Evolutionary conservation across 2,888 invertebrate genomes (phyloP).

Genomic region (Laothoe populi): DNA sequence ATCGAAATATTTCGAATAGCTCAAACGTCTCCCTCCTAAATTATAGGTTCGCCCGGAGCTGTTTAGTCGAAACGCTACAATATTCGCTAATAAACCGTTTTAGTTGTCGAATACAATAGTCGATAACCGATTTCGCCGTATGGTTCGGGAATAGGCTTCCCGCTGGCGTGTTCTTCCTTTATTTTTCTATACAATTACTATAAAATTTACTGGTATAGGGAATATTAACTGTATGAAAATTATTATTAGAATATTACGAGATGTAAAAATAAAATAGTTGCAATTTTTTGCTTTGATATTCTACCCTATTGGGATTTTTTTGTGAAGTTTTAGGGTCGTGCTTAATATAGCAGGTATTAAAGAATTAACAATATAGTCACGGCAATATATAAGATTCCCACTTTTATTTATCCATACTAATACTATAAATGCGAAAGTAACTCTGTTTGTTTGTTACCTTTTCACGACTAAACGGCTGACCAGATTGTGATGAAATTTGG

Average conservation of each 20-base stretch:
- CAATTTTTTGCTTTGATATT: background rate
- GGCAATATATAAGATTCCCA: too few relatives aligned
- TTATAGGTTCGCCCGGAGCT: conserved; percentile 77
- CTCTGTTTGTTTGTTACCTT: too few relatives aligned
- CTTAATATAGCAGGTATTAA: too few relatives aligned
- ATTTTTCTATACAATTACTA: background rate
- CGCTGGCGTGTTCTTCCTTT: conserved; percentile 39
- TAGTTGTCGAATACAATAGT: conserved; percentile 65
- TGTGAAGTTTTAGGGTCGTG: too few relatives aligned
- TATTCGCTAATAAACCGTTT: conserved; percentile 76
- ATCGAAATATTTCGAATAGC: conserved; percentile 60
- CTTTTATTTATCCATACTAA: too few relatives aligned
- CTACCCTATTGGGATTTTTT: too few relatives aligned
- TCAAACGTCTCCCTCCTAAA: conserved; percentile 67
- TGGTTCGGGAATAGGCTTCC: conserved; percentile 52
- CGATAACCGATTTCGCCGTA: conserved; percentile 60
- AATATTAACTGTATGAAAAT: background rate
- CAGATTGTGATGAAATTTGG: too few relatives aligned
- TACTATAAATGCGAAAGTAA: too few relatives aligned
- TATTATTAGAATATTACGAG: background rate
- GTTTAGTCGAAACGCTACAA: conserved; percentile 69
- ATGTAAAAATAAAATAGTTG: background rate
- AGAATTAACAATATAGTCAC: too few relatives aligned
- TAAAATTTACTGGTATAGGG: conserved; percentile 2
- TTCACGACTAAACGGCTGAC: too few relatives aligned